phyloP scores from a whole-genome alignment of 2,888 invertebrate genomes.

The Pristionchus exspectatus region DNA sequence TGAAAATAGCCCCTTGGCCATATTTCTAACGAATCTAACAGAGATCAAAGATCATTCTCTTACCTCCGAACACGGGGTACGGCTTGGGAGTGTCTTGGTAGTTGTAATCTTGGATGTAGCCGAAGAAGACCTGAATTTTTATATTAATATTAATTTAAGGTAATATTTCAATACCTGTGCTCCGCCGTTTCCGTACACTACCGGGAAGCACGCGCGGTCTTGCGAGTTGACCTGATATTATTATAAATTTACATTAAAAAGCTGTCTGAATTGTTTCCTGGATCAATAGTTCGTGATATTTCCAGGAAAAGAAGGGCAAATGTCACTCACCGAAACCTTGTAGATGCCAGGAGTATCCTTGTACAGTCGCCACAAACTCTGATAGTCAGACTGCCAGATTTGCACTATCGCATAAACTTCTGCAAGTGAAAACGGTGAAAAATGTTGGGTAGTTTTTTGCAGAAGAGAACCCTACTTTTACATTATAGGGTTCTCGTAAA shows the following conservation, averaged over 20 bases:
- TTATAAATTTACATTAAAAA: background rate
- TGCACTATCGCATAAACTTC: background rate
- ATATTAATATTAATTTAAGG: background rate
- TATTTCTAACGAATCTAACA: background rate
- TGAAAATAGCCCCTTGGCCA: background rate
- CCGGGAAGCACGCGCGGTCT: slow-evolving; percentile 20
- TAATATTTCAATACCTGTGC: background rate
- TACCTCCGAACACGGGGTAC: slow-evolving; percentile 40
- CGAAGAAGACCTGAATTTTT: slow-evolving; percentile 30
- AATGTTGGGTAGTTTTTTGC: background rate
- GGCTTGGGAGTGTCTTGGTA: slow-evolving; percentile 37
- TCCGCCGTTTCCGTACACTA: slow-evolving; percentile 31
- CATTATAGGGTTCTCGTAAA: background rate
- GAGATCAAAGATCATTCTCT: background rate
- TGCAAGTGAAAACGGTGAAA: background rate
- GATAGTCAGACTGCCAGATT: slow-evolving; percentile 16
- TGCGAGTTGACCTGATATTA: slow-evolving; percentile 1
- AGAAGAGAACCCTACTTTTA: too few species aligned
- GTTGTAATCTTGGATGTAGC: slow-evolving; percentile 45
- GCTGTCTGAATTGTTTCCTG: too few species aligned
- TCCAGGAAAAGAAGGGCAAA: background rate
- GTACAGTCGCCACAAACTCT: background rate
- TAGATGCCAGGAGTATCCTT: slow-evolving; percentile 17
- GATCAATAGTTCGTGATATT: background rate
- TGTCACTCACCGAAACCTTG: background rate